Conservation (phyloP, 2,797 vertebrate species). For the Leptatherina wallacei region DNA sequence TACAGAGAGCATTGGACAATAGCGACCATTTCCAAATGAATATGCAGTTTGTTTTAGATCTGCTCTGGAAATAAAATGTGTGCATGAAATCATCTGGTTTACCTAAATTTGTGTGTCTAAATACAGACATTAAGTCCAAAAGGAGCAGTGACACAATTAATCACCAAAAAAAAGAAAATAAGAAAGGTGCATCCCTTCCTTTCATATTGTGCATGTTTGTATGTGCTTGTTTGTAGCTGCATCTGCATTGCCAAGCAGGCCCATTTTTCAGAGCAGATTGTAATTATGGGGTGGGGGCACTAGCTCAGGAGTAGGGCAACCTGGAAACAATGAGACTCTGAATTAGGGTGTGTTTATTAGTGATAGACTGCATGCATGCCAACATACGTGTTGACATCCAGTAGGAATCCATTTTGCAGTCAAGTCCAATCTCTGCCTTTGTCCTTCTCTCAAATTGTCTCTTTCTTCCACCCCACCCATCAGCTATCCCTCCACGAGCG, state of each 20-base stretch:
- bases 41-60: constrained; percentile 58
- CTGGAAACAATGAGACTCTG: constrained; percentile 72
- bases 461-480: constrained; percentile 20
- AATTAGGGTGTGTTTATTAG: constrained; percentile 48
- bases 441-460: constrained; percentile 33
- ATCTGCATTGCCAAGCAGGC: constrained; percentile 63
- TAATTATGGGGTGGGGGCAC: constrained; percentile 59
- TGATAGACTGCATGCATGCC: constrained; percentile 22
- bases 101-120: constrained; percentile 19
- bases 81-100: neutral
- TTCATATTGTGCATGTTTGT: constrained; percentile 11
- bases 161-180: constrained; percentile 39
- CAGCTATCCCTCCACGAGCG: constrained; percentile 32
- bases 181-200: constrained; percentile 33
- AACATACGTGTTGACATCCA: constrained; percentile 43
- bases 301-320: constrained; percentile 54
- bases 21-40: constrained; percentile 55
- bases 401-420: constrained; percentile 37
- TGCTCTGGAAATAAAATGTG: constrained; percentile 33
- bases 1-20: constrained; percentile 51
- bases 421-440: constrained; percentile 33
- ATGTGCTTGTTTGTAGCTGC: constrained; percentile 3
- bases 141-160: constrained; percentile 48
- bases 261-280: constrained; percentile 75
- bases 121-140: constrained; percentile 35